Base-by-base conservation (phyloP, 2,888 invertebrate genomes). In the Lobophora halterata region DNA sequence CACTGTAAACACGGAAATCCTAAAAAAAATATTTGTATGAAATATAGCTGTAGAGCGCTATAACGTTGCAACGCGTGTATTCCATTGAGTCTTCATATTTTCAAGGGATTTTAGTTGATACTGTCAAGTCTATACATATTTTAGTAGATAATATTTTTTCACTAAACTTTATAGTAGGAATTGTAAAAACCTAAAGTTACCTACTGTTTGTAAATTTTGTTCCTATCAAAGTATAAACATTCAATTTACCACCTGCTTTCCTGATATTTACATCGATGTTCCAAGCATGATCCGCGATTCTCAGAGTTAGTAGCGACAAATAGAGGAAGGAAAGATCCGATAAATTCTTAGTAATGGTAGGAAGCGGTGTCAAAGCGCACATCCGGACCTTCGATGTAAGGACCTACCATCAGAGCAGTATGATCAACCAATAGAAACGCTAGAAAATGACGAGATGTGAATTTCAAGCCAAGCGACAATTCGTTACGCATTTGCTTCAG, bases 161-260 rank as follows among this genome's bases (percentile, higher is more conserved):
- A 55, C 62, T n/a, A n/a, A n/a, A n/a, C 58, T 64, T 62, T 43
- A 66, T 56, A 60, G 64, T 56, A 11, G 30, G 30, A 20, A 14
- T 14, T 21, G n/a, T n/a, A n/a, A n/a, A n/a, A 28, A 28, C 5
- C 13, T 6, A 7, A 5, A 6, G 2, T 17, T 18, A 25, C 12
- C 13, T 16, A 27, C 57, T 58, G 62, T 63, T 61, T 57, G 50
- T 51, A 67, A 62, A 48, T 46, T 40, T 20, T 28, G 27, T 34
- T 63, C 62, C 63, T 65, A 73, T 71, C 63, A 69, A 68, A 58
- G 63, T 70, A 69, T 75, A 67, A 65, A 72, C 76, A 79, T 76
- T 77, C 69, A 77, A 82, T 83, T 79, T 80, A 60, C 69, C 73
- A 78, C 76, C 75, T 77, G 78, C 63, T 63, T 62, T 52, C 51